Conservation (phyloP, 2,113 vertebrate genomes). For the Bujurquina vittata region DNA sequence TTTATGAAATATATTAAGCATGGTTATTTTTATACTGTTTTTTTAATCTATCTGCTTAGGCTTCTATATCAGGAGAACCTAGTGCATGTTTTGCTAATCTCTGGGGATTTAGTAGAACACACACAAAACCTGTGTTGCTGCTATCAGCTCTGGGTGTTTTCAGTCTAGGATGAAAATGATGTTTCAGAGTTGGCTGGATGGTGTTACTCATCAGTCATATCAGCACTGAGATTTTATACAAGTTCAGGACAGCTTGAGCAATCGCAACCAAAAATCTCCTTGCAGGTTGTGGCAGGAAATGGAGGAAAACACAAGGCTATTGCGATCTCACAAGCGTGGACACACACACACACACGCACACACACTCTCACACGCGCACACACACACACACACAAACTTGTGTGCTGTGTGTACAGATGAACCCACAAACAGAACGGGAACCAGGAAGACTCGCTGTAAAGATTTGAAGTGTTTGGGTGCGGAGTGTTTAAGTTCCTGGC, state of each 20-base stretch:
- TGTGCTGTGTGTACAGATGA: conserved; percentile 9
- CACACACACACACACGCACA: not conserved
- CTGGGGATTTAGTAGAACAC: not conserved
- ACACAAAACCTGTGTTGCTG: not conserved
- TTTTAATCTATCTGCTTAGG: not conserved
- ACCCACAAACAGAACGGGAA: conserved; percentile 11
- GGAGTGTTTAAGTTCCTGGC: not conserved
- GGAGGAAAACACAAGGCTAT: conserved; percentile 31
- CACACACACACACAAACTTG: not conserved
- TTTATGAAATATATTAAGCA: not conserved
- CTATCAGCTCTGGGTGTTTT: not conserved
- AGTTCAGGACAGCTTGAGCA: not conserved
- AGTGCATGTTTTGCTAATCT: not conserved
- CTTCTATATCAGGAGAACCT: not conserved
- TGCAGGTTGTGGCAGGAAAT: conserved; percentile 53
- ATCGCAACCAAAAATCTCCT: not conserved
- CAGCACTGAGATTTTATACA: not conserved
- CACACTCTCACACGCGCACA: not conserved
- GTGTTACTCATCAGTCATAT: not conserved
- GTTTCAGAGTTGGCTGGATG: not conserved
- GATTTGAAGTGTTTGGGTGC: not conserved
- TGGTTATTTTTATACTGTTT: not conserved
- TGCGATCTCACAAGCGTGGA: not conserved
- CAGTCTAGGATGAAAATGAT: not conserved
- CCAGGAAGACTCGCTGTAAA: not conserved